Conservation (phyloP, 2,113 vertebrate genomes). For the Antigone vipio region DNA sequence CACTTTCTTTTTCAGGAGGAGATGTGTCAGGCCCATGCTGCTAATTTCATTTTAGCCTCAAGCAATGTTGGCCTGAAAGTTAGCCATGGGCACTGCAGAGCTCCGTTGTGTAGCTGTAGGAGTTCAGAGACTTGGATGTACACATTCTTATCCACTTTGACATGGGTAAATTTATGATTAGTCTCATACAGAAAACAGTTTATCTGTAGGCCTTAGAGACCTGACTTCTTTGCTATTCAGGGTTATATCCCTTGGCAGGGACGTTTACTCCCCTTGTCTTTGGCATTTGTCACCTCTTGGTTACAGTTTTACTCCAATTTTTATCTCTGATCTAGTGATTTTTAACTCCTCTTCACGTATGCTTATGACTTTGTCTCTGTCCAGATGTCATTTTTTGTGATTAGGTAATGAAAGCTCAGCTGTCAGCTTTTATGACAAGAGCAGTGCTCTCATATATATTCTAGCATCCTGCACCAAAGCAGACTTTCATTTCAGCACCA, state of each 20-base stretch:
- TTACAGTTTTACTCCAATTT: not conserved
- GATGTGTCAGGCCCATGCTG: not conserved
- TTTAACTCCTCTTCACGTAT: not conserved
- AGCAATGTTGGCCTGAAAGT: not conserved
- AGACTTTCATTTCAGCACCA: slow-evolving; percentile 59
- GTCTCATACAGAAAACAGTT: not conserved
- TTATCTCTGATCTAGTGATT: slow-evolving; percentile 14
- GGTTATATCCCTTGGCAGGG: not conserved
- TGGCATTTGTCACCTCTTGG: slow-evolving; percentile 21
- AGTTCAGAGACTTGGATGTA: not conserved
- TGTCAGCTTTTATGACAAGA: slow-evolving; percentile 61
- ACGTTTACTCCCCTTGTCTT: not conserved
- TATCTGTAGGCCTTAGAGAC: not conserved
- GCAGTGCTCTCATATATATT: slow-evolving; percentile 43
- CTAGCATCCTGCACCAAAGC: slow-evolving; percentile 55
- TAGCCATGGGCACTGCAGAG: not conserved
- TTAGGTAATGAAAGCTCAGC: slow-evolving; percentile 55
- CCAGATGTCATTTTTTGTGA: slow-evolving; percentile 47
- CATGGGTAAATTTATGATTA: slow-evolving; percentile 2
- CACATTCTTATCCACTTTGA: not conserved
- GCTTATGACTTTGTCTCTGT: slow-evolving; percentile 22
- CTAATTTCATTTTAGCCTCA: not conserved
- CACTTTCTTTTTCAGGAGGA: not conserved
- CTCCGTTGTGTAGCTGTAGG: not conserved
- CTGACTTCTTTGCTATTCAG: not conserved